Percentiles rank a stretch among this genome's conserved stretches.
Evolutionary conservation across 2,888 invertebrate genomes (phyloP).

Genomic region (Tetrapedia diversipes): DNA sequence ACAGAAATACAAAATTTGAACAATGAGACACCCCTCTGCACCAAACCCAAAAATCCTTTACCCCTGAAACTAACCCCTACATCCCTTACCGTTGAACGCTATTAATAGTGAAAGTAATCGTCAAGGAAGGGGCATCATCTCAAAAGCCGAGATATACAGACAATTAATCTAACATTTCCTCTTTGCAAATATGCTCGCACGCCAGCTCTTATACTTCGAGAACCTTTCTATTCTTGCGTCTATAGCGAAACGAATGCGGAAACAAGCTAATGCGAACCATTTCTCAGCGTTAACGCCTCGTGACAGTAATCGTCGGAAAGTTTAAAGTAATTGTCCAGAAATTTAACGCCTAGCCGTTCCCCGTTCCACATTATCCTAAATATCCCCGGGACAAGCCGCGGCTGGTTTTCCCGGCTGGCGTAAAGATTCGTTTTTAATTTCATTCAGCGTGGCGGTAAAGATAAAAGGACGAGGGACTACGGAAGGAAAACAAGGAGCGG

Average conservation of each 20-base stretch:
- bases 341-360: conserved; percentile 41
- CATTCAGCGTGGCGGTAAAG: not conserved
- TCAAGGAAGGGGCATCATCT: too few species aligned
- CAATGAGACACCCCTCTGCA: too few species aligned
- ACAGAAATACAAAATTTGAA: too few species aligned
- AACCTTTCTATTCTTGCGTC: not conserved
- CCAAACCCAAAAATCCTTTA: too few species aligned
- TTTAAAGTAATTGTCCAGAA: conserved; percentile 59
- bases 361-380: conserved; percentile 44
- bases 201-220: too few species aligned
- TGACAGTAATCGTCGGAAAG: conserved; percentile 3
- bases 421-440: conserved; percentile 61
- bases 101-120: too few species aligned
- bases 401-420: conserved; percentile 12
- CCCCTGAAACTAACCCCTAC: too few species aligned
- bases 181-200: too few species aligned
- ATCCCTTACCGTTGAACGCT: too few species aligned
- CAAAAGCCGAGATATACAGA: too few species aligned
- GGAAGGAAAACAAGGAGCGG: not conserved
- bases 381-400: conserved; percentile 24
- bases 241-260: not conserved
- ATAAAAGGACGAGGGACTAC: not conserved
- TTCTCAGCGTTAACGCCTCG: not conserved
- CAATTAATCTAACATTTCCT: too few species aligned
- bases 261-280: not conserved